A percentile compares a stretch with the other conserved stretches of the same genome.
phyloP scores from a whole-genome alignment of 2,797 vertebrate genomes.

The Hapalemur alaotrensis region DNA sequence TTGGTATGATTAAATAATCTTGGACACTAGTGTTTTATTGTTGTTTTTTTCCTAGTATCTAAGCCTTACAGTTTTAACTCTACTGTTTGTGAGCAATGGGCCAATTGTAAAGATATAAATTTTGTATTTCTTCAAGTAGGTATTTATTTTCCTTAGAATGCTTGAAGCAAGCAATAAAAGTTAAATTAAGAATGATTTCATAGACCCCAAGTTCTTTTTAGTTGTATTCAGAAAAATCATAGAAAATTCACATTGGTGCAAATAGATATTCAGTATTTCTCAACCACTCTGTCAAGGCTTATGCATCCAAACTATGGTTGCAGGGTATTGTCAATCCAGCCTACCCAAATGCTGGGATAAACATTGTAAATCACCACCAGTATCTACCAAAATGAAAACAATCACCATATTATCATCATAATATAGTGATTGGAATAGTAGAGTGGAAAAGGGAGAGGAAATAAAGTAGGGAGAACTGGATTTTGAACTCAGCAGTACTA shows the following conservation, averaged over 20 bases:
- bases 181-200: not conserved
- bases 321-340: not conserved
- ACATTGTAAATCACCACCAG: not conserved
- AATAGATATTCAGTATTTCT: not conserved
- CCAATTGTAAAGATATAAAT: conserved; percentile 11
- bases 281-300: not conserved
- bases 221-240: not conserved
- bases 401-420: not conserved
- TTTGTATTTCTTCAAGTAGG: not conserved
- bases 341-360: not conserved
- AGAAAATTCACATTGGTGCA: not conserved
- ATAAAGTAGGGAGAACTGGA: not conserved
- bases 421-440: not conserved
- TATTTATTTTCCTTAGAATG: not conserved
- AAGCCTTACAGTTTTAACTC: not conserved
- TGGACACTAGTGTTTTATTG: not conserved
- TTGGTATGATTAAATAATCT: conserved; percentile 15
- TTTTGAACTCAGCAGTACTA: not conserved
- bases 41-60: not conserved
- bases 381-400: conserved; percentile 1
- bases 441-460: not conserved
- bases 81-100: not conserved
- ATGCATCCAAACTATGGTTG: not conserved
- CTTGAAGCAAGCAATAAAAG: not conserved
- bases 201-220: not conserved